Evolutionary conservation across 2,888 invertebrate genomes (phyloP).

Genomic region (Dendrolimus pini): DNA sequence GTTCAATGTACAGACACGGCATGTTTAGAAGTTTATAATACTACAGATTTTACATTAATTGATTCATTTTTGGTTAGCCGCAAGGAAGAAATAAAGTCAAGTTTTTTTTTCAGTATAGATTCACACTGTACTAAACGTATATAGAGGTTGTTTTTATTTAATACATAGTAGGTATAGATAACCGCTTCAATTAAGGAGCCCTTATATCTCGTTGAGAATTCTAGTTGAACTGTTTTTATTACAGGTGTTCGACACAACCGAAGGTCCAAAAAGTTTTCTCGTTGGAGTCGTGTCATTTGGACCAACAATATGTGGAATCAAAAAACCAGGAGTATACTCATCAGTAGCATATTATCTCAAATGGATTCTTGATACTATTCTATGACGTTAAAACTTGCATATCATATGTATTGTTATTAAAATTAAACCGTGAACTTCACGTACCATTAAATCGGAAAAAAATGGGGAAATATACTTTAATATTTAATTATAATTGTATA

Average conservation of each 20-base stretch:
- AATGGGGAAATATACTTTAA: conserved; percentile 1
- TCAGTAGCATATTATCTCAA: conserved; percentile 63
- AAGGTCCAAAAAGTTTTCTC: conserved; percentile 69
- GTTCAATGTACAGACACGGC: too few relatives aligned
- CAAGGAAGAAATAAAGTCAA: too few relatives aligned
- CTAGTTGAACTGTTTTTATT: conserved; percentile 9
- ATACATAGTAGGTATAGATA: too few relatives aligned
- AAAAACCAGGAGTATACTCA: conserved; percentile 75
- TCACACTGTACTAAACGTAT: too few relatives aligned
- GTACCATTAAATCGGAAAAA: neutral
- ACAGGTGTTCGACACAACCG: conserved; percentile 59
- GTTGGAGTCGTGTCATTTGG: conserved; percentile 81
- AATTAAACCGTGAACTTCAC: neutral
- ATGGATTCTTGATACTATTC: conserved; percentile 71
- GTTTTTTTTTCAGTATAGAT: too few relatives aligned
- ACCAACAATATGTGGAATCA: conserved; percentile 69
- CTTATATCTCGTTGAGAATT: too few relatives aligned
- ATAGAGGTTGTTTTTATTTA: too few relatives aligned
- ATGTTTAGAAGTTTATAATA: too few relatives aligned
- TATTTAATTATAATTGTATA: neutral
- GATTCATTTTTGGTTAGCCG: too few relatives aligned
- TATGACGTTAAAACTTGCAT: conserved; percentile 9
- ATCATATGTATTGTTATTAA: too few relatives aligned
- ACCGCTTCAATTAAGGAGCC: too few relatives aligned
- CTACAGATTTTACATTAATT: too few relatives aligned